Conservation (phyloP, 2,888 invertebrate genomes). For the Osmoderma eremita region DNA sequence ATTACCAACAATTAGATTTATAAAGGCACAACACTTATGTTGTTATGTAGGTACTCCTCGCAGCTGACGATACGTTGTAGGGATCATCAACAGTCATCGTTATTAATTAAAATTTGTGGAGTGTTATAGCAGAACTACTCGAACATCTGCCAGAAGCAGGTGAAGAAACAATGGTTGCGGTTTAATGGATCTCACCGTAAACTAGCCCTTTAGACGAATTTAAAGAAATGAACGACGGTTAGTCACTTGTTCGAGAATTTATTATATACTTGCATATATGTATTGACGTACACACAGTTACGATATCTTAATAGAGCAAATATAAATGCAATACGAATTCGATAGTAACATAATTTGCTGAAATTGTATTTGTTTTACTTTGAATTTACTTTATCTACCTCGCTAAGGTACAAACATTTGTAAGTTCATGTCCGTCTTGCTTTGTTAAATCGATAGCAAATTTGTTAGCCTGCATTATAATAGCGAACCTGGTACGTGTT, state of each 20-base stretch:
- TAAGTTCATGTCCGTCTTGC: background rate
- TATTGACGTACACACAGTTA: too few relatives aligned
- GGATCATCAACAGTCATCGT: conserved; percentile 1
- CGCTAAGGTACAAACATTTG: background rate
- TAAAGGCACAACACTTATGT: too few relatives aligned
- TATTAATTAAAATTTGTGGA: conserved; percentile 5
- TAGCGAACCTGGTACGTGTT: background rate
- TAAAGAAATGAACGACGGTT: too few relatives aligned
- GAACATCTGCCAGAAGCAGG: conserved; percentile 29
- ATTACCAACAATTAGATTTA: too few relatives aligned
- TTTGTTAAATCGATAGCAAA: conserved; percentile 15
- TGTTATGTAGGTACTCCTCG: too few relatives aligned
- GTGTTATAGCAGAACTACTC: background rate
- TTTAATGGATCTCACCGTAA: background rate
- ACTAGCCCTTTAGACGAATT: background rate
- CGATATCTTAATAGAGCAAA: too few relatives aligned
- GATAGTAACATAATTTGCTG: too few relatives aligned
- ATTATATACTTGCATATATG: too few relatives aligned
- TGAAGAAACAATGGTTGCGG: background rate
- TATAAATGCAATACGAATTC: too few relatives aligned
- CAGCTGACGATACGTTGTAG: background rate
- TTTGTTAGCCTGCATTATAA: conserved; percentile 12
- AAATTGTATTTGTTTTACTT: too few relatives aligned
- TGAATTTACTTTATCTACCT: too few relatives aligned
- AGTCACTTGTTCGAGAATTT: too few relatives aligned